Evolutionary conservation across 2,888 invertebrate species (phyloP).

Genomic region (Thera britannica): DNA sequence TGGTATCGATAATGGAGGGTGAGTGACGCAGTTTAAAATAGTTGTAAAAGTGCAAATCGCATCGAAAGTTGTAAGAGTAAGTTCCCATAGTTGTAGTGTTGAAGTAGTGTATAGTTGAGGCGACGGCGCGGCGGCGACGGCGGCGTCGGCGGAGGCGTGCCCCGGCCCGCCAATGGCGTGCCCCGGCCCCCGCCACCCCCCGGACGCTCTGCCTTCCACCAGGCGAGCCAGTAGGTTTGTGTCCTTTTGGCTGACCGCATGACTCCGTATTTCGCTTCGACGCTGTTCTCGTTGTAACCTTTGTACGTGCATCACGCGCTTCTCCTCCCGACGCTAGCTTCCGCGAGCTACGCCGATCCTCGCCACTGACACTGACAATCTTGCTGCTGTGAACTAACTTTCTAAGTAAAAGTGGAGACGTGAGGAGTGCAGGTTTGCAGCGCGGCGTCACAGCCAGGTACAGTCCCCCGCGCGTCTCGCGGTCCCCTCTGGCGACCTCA

Average conservation of each 20-base stretch:
- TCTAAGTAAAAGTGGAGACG: constrained; percentile 60
- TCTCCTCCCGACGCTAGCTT: constrained; percentile 72
- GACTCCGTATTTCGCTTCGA: constrained; percentile 85
- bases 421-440: constrained; percentile 70
- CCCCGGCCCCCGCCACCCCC: constrained; percentile 71
- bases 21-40: constrained; percentile 49
- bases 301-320: constrained; percentile 80
- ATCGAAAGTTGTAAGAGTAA: constrained; percentile 57
- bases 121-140: constrained; percentile 55
- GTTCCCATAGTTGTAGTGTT: constrained; percentile 61
- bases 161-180: constrained; percentile 80
- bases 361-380: constrained; percentile 50
- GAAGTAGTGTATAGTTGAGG: constrained; percentile 54
- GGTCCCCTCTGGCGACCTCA: constrained; percentile 51
- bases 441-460: constrained; percentile 75
- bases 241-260: constrained; percentile 86
- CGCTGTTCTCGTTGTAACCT: constrained; percentile 81
- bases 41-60: constrained; percentile 57
- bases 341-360: constrained; percentile 66
- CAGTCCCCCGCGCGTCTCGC: constrained; percentile 57
- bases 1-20: constrained; percentile 40
- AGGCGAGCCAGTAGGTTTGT: constrained; percentile 84
- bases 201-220: constrained; percentile 69
- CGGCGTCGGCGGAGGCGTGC: constrained; percentile 75
- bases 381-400: constrained; percentile 69